Evolutionary conservation across 92 coral and sea anemone species (phyloP), one percentile per base, ranked within the genome.

Genomic region (Epizoanthus stellaris): DNA sequence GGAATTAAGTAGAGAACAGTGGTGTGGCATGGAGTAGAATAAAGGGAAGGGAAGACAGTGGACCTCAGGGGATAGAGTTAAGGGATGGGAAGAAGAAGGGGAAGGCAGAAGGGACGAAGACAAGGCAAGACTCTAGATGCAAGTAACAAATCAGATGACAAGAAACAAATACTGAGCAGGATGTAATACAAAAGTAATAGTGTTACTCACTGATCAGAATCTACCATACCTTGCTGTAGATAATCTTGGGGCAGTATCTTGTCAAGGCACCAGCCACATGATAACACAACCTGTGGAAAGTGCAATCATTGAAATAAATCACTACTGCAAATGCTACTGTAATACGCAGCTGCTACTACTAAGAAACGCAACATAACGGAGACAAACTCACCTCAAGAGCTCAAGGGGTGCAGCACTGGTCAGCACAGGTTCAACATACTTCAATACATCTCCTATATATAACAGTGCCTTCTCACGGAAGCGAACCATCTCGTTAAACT

Each of bases 391-490:
- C 99, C 98, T 91, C 40, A 96, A 80, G 45, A 89, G 93, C 66
- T 96, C 96, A n/a, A 89, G 86, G 17, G 99, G 98, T 60, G 93
- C 95, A 11, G 87, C 93, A 64, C 76, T 89, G 36, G 75, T 85
- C 56, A 97, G 60, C 67, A 93, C 95, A 61, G 86, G 85, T 67
- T 97, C 99, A 42, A 83, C 89, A 56, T 93, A 95, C 83, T 97
- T 97, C 75, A 90, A 82, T 40, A 97, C 90, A 70, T 97, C 97
- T 62, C 99, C 99, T 66, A 97, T 73, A 80, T 95, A 92, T 16
- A 57, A 53, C 74, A 91, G 92, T 5, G 93, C 95, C 81, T 89
- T 94, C 82, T 93, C 90, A 16, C 98, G 92, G 85, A 97, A 97
- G 65, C 91, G 91, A 75, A 93, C 92, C 66, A 90, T 90, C 49